A percentile compares a stretch with the other conserved stretches of the same genome.
Conservation (phyloP, 2,113 vertebrate genomes). For the Plotosus lineatus region DNA sequence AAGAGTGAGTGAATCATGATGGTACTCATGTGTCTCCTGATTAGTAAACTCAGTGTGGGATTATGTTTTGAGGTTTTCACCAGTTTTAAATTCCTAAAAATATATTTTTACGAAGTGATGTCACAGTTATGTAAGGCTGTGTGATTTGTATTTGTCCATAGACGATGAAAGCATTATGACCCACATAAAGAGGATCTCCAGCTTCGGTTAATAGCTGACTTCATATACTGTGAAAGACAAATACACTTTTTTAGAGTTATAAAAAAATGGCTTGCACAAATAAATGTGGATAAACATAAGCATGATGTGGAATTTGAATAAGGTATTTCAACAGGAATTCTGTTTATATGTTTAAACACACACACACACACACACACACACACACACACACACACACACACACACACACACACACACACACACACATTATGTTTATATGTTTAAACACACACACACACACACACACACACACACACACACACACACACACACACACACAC, state of each 20-base stretch:
- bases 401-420: no score
- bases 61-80: not conserved
- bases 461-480: no score
- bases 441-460: no score
- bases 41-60: not conserved
- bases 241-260: not conserved
- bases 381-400: no score
- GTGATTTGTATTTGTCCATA: not conserved
- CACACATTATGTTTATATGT: no score
- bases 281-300: not conserved
- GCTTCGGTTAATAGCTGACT: not conserved
- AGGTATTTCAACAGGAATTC: not conserved
- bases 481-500: no score
- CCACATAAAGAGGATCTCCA: not conserved
- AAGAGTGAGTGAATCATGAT: slow-evolving; percentile 4
- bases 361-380: no score
- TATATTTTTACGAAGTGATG: not conserved
- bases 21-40: not conserved
- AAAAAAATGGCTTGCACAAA: not conserved
- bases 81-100: not conserved
- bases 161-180: not conserved
- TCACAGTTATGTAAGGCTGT: not conserved
- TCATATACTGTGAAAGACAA: not conserved
- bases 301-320: not conserved
- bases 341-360: no score